phyloP scores from a whole-genome alignment of 1,140 invertebrate genomes.

The Sweltsa coloradensis region DNA sequence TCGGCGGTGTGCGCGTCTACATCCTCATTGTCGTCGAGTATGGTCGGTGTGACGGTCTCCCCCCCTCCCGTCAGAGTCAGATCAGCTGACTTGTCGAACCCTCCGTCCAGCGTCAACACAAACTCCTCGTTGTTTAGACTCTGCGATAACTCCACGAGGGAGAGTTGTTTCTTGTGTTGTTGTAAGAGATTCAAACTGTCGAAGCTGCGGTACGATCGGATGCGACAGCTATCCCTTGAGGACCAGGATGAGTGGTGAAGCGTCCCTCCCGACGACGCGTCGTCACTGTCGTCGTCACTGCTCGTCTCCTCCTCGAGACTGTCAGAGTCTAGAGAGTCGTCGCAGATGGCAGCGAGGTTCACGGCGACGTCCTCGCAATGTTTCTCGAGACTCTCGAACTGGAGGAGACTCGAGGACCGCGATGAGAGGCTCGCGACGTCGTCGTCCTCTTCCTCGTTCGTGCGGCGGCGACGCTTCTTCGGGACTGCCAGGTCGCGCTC shows the following conservation, averaged over 20 bases:
- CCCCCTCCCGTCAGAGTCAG: background rate
- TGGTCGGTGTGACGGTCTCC: no score
- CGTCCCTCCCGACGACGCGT: slow-evolving; percentile 16
- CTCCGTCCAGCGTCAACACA: no score
- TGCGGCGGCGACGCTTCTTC: slow-evolving; percentile 54
- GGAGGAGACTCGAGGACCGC: slow-evolving; percentile 61
- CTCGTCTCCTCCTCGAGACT: slow-evolving; percentile 15
- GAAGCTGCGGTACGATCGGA: slow-evolving; percentile 35
- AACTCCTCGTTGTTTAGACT: no score
- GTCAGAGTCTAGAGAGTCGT: slow-evolving; percentile 38
- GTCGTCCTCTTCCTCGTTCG: slow-evolving; percentile 30
- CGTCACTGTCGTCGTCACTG: slow-evolving; percentile 24
- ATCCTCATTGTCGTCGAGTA: no score
- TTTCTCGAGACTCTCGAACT: slow-evolving; percentile 66
- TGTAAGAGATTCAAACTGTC: slow-evolving; percentile 24
- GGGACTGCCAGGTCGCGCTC: slow-evolving; percentile 67
- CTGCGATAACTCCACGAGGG: no score
- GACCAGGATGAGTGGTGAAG: slow-evolving; percentile 16
- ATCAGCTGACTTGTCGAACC: background rate
- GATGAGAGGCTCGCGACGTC: slow-evolving; percentile 23
- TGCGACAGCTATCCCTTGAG: slow-evolving; percentile 17
- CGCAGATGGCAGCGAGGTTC: slow-evolving; percentile 36
- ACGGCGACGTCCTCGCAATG: slow-evolving; percentile 37
- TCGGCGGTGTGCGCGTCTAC: no score
- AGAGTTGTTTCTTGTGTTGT: no score